These are phyloP conservation scores for Ctenicera cuprea DNA, from an alignment of 2,888 invertebrate species.

Conservation along the genomic window DNA sequence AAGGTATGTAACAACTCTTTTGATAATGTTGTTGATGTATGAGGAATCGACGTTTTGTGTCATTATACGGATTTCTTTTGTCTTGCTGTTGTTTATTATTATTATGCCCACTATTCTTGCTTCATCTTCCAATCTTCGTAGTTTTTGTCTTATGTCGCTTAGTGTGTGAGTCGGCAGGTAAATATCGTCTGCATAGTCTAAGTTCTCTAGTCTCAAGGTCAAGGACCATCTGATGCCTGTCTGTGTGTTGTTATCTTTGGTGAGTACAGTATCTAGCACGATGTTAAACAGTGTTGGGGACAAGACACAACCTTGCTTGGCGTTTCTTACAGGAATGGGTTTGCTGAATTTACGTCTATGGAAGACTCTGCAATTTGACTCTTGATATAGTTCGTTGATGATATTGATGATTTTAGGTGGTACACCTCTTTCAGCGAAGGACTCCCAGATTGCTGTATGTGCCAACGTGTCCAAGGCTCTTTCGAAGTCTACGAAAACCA, in stretches of 20 bases:
- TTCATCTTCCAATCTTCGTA: no score
- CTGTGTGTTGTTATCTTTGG: neutral
- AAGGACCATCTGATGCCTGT: neutral
- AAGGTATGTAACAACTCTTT: no score
- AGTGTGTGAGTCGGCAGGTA: no score
- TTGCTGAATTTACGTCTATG: neutral
- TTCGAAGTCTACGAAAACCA: neutral
- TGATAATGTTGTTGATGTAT: no score
- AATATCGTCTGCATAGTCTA: no score
- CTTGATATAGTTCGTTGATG: neutral
- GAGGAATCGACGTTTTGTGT: no score
- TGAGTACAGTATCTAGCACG: neutral
- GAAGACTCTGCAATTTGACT: neutral
- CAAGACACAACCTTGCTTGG: neutral
- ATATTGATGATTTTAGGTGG: neutral
- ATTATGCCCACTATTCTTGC: no score
- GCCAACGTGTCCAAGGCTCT: neutral
- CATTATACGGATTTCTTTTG: no score
- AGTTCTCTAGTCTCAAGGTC: neutral
- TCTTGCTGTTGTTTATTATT: no score
- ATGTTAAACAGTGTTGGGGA: neutral
- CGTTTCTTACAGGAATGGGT: neutral
- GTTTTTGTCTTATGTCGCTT: no score
- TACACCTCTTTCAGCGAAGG: neutral
- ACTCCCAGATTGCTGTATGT: no score